A percentile compares a stretch with the other conserved stretches of the same genome.
These are phyloP conservation scores for Tribolium freemani DNA, from an alignment of 2,888 invertebrate genomes.

Conservation along the genomic window DNA sequence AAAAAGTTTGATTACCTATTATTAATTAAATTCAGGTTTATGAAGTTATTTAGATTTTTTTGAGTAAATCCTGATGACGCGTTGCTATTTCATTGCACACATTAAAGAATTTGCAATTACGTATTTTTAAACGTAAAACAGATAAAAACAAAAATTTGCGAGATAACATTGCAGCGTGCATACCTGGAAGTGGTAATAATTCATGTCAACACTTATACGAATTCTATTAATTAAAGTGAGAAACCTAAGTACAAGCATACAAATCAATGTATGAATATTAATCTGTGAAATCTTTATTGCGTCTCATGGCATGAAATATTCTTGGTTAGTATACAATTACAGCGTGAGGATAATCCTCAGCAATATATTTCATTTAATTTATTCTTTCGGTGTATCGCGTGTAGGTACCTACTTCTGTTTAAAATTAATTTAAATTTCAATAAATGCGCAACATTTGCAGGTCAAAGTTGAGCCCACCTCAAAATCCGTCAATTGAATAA, in stretches of 20 bases:
- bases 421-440: neutral
- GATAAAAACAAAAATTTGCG: no score
- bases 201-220: neutral
- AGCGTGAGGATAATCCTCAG: neutral
- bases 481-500: neutral
- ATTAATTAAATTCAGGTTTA: no score
- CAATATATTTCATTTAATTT: neutral
- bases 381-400: neutral
- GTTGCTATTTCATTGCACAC: no score
- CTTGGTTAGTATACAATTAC: neutral
- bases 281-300: neutral
- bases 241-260: neutral
- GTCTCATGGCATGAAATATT: constrained; percentile 1
- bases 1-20: no score
- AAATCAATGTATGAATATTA: constrained; percentile 11
- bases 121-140: no score
- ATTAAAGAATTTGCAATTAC: no score
- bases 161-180: neutral
- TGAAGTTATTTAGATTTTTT: no score
- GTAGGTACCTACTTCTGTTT: neutral
- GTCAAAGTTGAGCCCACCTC: neutral
- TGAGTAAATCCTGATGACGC: no score
- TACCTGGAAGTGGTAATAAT: neutral
- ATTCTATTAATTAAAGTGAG: neutral
- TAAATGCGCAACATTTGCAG: neutral